Base-by-base conservation (phyloP, 2,888 invertebrate genomes). In the Monopis laevigella region DNA sequence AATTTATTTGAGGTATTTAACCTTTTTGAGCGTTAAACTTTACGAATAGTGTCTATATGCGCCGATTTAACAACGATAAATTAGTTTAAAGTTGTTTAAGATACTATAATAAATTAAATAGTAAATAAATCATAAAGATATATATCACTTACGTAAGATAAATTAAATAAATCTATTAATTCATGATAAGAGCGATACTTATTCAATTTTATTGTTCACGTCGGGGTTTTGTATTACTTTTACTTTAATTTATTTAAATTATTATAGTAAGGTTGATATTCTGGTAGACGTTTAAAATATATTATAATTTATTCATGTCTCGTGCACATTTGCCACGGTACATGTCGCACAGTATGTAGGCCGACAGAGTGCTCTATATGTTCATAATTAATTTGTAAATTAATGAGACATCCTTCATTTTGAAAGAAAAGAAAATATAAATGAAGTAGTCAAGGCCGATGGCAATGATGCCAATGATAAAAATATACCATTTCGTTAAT, bases 241-340 rank as follows among this genome's bases (percentile, higher is more conserved):
- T 17, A 36, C 21, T 36, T 2, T 36, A 36, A 36, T 36, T 36
- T 36, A 36, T 36, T 36, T 21, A 36, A 36, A 36, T 36, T 36
- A 13, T 21, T 16, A 21, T 36, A 11, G 36, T 11, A 36, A 36
- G 19, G 21, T 36, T 36, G 11, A 21, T 24, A 10, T 17, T 32
- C 32, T 32, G 32, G n/a, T 24, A 24, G 24, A 34, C 40, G 41
- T 41, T 43, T 39, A 34, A 43, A 44, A 43, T 36, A 21, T 39
- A 24, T 39, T 21, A 39, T 39, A 41, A 46, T 47, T 43, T 45
- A 46, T 46, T 44, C 28, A 40, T 16, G 43, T 43, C 44, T 36
- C 21, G 36, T 12, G 21, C n/a, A 21, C 36, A 36, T 36, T 36
- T 36, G 21, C 36, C 21, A 10, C 21, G 14, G 19, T 35, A 19